Evolutionary conservation across 2,113 vertebrate species (phyloP), one percentile per base, ranked within the genome.

Genomic region (Boleophthalmus pectinirostris): DNA sequence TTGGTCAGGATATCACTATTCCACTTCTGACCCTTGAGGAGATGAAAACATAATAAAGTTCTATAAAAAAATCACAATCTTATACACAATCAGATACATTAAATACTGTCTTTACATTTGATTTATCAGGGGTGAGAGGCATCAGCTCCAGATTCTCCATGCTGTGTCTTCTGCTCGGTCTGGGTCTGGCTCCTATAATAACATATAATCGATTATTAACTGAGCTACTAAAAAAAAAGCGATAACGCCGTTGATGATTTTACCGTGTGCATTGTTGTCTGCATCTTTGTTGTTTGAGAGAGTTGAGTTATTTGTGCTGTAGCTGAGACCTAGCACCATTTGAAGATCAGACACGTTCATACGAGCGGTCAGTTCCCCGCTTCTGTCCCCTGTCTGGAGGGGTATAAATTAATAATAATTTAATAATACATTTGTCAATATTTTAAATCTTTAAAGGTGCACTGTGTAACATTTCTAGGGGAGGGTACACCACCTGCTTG

Each of bases 111-210:
- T 77, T 82, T 81, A 93, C 90, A 35, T 94, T 83, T 72, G 97
- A 94, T 94, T 98, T 98, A 91, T 99, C 98, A 70, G 97, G 97
- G 1, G 96, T 97, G 82, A 99, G 89, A 80, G 96, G 97, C 95
- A 99, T 94, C 72, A 99, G 95, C 80, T 99, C 96, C 92, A 99
- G 94, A 85, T 99, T 99, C 90, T 99, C 98, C 98, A 99, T 99
- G 79, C 97, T 99, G 91, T 94, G 95, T 43, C 97, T 93, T 66
- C 95, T 94, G 88, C 94, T 94, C 76, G 90, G 87, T 78, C 96
- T 94, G 0, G 94, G 91, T 75, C 92, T 93, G 10, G 94, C 91
- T 89, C 95, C 97, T 99, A 79, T 45, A 77, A 0, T 11, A 68
- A 69, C 64, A 66, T 18, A 43, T 18, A 6, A 79, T 8, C 24